phyloP scores from a whole-genome alignment of 2,797 vertebrate species.

The Morelia viridis region DNA sequence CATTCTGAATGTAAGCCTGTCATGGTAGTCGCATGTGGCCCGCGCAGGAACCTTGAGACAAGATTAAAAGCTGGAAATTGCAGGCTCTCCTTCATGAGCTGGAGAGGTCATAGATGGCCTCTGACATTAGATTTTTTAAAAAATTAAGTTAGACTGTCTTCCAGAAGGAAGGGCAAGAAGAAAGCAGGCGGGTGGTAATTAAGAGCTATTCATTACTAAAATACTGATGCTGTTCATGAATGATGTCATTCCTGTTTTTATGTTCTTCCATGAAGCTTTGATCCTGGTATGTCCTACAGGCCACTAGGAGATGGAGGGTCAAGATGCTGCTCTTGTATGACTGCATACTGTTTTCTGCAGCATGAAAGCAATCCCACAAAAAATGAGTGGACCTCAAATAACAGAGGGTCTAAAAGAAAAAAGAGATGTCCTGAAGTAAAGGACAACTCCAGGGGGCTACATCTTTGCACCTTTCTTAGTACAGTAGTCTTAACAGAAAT shows the following conservation, averaged over 20 bases:
- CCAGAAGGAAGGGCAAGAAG: not conserved
- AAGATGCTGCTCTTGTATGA: not conserved
- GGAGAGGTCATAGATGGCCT: not conserved
- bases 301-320: not conserved
- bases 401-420: not conserved
- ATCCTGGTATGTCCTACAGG: not conserved
- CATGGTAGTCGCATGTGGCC: too few relatives aligned
- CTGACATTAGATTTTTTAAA: not conserved
- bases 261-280: not conserved
- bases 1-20: not conserved
- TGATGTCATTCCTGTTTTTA: not conserved
- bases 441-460: not conserved
- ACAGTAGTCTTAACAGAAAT: not conserved
- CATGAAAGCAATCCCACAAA: not conserved
- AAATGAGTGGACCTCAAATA: not conserved
- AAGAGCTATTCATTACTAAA: not conserved
- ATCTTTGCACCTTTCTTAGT: not conserved
- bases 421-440: not conserved
- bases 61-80: constrained; percentile 8
- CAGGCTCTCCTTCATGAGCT: not conserved
- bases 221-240: not conserved
- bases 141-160: not conserved
- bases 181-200: not conserved
- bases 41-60: not conserved
- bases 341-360: not conserved